Evolutionary conservation across 2,797 vertebrate genomes (phyloP), one percentile per base, ranked within the genome.

Genomic region (Eospalax fontanierii): DNA sequence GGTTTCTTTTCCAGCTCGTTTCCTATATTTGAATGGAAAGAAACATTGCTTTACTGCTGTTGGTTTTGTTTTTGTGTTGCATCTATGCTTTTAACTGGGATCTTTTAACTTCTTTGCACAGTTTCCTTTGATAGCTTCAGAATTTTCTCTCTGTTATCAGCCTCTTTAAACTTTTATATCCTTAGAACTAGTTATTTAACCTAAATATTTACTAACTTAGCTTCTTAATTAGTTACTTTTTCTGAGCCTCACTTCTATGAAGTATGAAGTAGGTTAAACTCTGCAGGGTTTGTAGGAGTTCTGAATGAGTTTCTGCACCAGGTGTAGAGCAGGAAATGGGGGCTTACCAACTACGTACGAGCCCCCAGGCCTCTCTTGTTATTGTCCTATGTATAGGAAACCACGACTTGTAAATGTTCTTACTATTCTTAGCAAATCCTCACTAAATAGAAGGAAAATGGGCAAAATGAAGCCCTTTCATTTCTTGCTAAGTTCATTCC

Each of bases 1-100:
- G 66, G 54, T 74, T 89, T 94, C 90, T 96, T 97, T 96, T 85
- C 93, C 86, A 95, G 88, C 90, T 97, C 86, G 90, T 96, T 97
- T 98, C 96, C 93, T 97, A 87, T 15, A 2, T 94, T 95, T 95
- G 76, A 90, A 78, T 92, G 90, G 84, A 88, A 86, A 97, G 93
- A 95, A 92, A 87, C 86, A 61, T 66, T 26, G 28, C 82, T 94
- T 90, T 76, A 43, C 74, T 78, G 50, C 71, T 76, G 40, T 88
- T 83, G 85, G 66, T 70, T 95, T 93, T 78, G 46, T 91, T 95
- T 95, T 93, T 90, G 68, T 89, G 94, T 61, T 38, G 84, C 86
- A 65, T 82, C 83, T 76, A 33, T 30, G 57, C 90, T 93, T 95
- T 74, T 84, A 87, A 15, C 73, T 87, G 66, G 65, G 89, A 65